Conservation (phyloP, 1,140 invertebrate species). For the Oryctes rhinoceros region DNA sequence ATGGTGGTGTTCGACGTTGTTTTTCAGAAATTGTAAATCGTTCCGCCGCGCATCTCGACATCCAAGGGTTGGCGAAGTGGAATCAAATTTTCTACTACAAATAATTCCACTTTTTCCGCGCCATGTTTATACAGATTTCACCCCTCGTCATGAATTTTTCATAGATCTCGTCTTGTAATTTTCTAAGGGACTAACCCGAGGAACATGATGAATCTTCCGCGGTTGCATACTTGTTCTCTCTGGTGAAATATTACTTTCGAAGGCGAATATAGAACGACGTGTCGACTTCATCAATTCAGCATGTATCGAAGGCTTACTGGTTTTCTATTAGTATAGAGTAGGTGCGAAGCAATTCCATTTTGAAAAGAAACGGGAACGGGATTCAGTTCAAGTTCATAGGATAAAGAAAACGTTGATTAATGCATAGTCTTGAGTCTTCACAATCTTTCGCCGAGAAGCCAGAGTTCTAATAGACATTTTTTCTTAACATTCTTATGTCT, state of each 20-base stretch:
- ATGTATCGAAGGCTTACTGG: background rate
- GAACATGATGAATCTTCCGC: slow-evolving; percentile 31
- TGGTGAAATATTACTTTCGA: slow-evolving; percentile 34
- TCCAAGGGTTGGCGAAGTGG: background rate
- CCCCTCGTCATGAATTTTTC: slow-evolving; percentile 36
- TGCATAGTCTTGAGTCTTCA: too few species aligned
- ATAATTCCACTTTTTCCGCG: slow-evolving; percentile 29
- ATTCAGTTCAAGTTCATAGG: too few species aligned
- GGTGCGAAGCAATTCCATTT: too few species aligned
- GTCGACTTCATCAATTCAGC: slow-evolving; percentile 5
- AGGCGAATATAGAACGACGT: slow-evolving; percentile 18
- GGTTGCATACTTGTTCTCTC: background rate
- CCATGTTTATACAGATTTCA: slow-evolving; percentile 29
- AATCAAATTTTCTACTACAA: slow-evolving; percentile 37
- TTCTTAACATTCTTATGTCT: too few species aligned
- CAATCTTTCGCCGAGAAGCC: too few species aligned
- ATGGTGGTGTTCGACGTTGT: background rate
- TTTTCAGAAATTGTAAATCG: background rate
- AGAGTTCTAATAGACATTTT: too few species aligned
- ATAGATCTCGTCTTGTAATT: slow-evolving; percentile 23
- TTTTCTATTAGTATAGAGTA: background rate
- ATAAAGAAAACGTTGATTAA: too few species aligned
- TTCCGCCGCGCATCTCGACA: background rate
- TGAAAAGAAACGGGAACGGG: too few species aligned
- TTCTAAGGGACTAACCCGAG: background rate